Base-by-base conservation (phyloP, 2,113 vertebrate species). In the Chionomys nivalis region DNA sequence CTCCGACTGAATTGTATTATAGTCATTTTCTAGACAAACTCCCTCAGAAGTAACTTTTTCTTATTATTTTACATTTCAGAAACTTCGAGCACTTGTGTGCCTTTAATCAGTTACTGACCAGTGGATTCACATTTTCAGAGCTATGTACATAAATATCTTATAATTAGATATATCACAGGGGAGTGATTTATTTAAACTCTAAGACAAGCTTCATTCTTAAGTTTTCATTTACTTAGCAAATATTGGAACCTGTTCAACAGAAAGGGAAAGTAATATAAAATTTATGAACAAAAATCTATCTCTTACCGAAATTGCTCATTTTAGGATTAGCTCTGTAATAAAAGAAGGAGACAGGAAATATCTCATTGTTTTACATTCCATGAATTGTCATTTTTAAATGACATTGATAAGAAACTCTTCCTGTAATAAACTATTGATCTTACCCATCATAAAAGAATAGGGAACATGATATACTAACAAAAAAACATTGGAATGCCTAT, bases 401-500 rank as follows among this genome's bases (percentile, higher is more conserved):
- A 96, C 91, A 98, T n/a, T 75, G 91, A 92, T 93, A 94, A 98
- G 72, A 97, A 97, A 97, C 96, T 96, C 65, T 97, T 98, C 96
- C 96, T 98, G 97, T 86, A 98, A 98, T 98, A 97, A 97, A 97
- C 36, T 98, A 97, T 98, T 97, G 97, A 98, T 98, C 97, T 70
- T 76, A 72, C 13, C 73, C 94, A 87, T 55, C 49, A 94, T 91
- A 88, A 85, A 55, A 70, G 65, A 61, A 70, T 94, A 88, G 96
- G 97, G 87, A 97, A 95, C 61, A 97, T 94, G 96, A 93, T 92
- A 95, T 92, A 63, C 93, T 96, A 93, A 87, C 66, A 92, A 89
- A 95, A 95, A 26, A 75, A 97, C 17, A 81, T 76, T 78, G 95
- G 70, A 82, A 65, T 61, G 9, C 11, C 76, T 93, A n/a, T 21